Evolutionary conservation across 2,888 invertebrate genomes (phyloP), one percentile per base, ranked within the genome.

Genomic region (Agonopterix heracliana): DNA sequence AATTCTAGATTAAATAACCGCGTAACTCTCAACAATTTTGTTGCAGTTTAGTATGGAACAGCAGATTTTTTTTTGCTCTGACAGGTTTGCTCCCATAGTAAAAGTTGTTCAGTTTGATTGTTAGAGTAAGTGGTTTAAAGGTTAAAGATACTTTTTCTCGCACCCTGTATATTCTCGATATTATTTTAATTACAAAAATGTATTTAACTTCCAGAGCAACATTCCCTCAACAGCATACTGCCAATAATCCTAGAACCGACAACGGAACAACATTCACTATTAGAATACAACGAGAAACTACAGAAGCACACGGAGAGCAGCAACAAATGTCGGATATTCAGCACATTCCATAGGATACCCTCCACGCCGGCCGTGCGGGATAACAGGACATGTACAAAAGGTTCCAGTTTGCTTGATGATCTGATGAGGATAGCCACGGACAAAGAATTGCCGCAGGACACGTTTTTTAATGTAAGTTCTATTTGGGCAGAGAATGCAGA

Each of bases 241-340:
- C 75, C 81, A 0, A 51, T 68, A 1, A 66, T 83, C 35, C 54
- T 83, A 9, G 74, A 81, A 46, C 61, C 71, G 0, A 63, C 68
- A 1, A 56, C 66, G 1, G 52, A 55, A 4, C 64, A 73, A 10
- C 73, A 76, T 48, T 74, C 73, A 0, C 56, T 84, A 46, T 50
- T 84, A 34, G 79, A 81, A 9, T 75, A 73, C 56, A 84, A 78
- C 2, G 83, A 85, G 50, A 84, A 81, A 48, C 62, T 87, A 0
- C 75, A 74, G 42, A 68, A 68, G 17, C 66, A 65, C 3, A 57
- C 68, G 0, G 77, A 78, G 9, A 61, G 74, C 0, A 72, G 69
- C 44, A 71, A 68, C 54, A 76, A 76, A 38, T 82, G 79, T 47
- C 9, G 72, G 8, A 71, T 84, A 2, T 78, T 72, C 59, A 81